These are phyloP conservation scores for Hippocampus guttulatus DNA, from an alignment of 2,113 vertebrate species.

Conservation along the genomic window DNA sequence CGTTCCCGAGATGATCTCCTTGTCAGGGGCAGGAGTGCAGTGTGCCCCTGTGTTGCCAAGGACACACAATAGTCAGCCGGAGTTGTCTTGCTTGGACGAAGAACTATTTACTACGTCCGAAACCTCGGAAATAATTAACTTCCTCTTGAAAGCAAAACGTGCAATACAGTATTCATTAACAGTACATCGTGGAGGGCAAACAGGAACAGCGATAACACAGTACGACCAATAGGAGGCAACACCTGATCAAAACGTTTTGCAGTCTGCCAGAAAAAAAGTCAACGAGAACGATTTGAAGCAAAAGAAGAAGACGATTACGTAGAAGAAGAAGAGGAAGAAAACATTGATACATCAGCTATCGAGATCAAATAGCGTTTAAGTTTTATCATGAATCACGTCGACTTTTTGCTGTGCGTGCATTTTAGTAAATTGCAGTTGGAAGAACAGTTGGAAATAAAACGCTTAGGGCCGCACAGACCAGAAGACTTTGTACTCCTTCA, in stretches of 20 bases:
- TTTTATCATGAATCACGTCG: conserved; percentile 6
- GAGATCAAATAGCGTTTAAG: not conserved
- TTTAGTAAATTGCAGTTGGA: conserved; percentile 1
- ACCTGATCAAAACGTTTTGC: not conserved
- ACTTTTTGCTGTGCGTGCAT: not conserved
- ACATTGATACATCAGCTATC: not conserved
- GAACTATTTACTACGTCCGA: not conserved
- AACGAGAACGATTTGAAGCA: not conserved
- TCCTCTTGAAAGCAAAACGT: not conserved
- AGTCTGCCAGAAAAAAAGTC: not conserved
- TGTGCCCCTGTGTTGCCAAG: not conserved
- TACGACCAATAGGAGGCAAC: not conserved
- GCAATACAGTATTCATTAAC: not conserved
- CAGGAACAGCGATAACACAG: not conserved
- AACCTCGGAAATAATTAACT: not conserved
- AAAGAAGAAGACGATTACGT: not conserved
- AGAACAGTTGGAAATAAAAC: conserved; percentile 8
- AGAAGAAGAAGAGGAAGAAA: not conserved
- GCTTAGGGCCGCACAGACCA: conserved; percentile 7
- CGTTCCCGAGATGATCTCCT: not conserved
- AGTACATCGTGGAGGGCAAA: not conserved
- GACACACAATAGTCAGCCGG: not conserved
- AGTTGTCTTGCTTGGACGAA: not conserved
- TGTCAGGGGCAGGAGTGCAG: not conserved
- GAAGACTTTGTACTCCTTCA: conserved; percentile 11